Evolutionary conservation across 2,797 vertebrate genomes (phyloP).

Genomic region (Sciurus vulgaris): DNA sequence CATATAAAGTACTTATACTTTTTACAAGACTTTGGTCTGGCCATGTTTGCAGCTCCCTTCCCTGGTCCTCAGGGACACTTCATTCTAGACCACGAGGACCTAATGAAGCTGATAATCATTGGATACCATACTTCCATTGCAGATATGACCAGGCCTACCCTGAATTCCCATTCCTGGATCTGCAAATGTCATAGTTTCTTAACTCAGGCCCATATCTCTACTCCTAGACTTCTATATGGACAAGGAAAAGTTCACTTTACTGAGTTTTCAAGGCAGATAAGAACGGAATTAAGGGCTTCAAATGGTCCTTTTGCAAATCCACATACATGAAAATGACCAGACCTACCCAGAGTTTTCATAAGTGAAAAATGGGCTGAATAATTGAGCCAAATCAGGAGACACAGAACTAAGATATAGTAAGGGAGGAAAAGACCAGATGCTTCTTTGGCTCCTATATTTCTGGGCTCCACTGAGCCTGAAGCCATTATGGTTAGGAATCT

Average conservation of each 20-base stretch:
- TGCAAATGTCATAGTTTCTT: neutral
- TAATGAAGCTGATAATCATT: neutral
- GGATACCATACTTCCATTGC: neutral
- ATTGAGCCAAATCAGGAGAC: neutral
- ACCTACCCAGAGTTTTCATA: no score
- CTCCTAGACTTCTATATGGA: neutral
- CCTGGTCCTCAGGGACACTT: neutral
- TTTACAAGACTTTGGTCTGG: neutral
- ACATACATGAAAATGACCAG: neutral
- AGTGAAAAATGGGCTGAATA: neutral
- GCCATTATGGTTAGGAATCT: neutral
- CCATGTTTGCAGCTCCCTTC: neutral
- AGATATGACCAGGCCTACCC: neutral
- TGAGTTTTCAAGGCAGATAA: neutral
- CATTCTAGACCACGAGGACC: neutral
- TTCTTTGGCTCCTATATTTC: neutral
- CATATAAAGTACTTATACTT: neutral
- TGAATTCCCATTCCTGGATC: neutral
- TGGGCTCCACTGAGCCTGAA: neutral
- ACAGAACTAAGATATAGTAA: neutral
- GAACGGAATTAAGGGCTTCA: neutral
- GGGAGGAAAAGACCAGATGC: neutral
- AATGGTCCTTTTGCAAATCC: neutral
- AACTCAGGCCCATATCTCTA: neutral
- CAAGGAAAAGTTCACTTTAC: neutral